A percentile compares a stretch with the other conserved stretches of the same genome.
These are phyloP conservation scores for Clarias batrachus DNA, from an alignment of 2,113 vertebrate genomes.

Conservation along the genomic window DNA sequence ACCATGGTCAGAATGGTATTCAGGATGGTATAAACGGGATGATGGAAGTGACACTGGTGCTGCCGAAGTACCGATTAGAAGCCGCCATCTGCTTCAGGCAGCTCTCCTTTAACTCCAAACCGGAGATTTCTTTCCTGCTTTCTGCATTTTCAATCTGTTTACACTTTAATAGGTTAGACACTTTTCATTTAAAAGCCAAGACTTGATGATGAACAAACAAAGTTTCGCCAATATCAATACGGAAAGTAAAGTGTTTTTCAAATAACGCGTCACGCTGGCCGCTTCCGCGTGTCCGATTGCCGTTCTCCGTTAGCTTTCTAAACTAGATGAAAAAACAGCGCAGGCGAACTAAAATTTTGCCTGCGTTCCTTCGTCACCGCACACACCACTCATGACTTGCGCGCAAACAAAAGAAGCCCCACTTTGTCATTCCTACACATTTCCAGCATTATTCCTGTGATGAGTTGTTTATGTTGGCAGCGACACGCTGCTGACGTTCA, in stretches of 20 bases:
- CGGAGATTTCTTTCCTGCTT: not conserved
- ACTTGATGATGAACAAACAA: not conserved
- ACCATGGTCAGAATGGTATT: too few relatives aligned
- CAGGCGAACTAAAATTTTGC: not conserved
- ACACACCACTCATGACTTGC: not conserved
- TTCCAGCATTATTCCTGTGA: not conserved
- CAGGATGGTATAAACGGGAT: not conserved
- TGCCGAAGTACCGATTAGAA: not conserved
- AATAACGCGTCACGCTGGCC: not conserved
- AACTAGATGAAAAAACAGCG: not conserved
- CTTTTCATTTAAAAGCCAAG: not conserved
- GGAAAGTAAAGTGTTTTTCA: not conserved
- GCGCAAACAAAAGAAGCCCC: not conserved
- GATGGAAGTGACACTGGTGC: not conserved
- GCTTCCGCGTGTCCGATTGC: not conserved
- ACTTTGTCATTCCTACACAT: not conserved
- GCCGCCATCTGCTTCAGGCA: not conserved
- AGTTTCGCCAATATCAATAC: too few relatives aligned
- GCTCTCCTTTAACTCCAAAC: not conserved
- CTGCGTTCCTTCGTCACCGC: not conserved
- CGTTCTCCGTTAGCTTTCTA: not conserved
- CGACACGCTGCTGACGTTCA: not conserved
- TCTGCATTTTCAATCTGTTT: not conserved
- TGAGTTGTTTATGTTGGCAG: constrained; percentile 6
- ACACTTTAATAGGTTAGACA: too few relatives aligned